Conservation (phyloP, 2,113 vertebrate genomes). For the Neodontobutis hainanensis region DNA sequence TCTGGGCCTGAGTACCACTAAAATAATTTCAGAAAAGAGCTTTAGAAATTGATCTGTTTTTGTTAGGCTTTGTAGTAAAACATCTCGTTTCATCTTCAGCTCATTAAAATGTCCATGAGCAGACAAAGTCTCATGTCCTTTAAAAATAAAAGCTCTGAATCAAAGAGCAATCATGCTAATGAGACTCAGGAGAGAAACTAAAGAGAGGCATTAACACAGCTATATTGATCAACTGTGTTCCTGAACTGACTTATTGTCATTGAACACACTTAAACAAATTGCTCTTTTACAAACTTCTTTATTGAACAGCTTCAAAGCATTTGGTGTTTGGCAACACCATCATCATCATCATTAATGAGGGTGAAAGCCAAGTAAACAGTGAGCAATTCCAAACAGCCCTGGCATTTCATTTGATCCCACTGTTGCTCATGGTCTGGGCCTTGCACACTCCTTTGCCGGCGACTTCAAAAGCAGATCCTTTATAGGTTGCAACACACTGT, state of each 20-base stretch:
- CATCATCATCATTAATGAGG: slow-evolving; percentile 22
- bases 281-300: slow-evolving; percentile 55
- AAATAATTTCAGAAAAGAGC: slow-evolving; percentile 20
- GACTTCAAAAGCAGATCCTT: slow-evolving; percentile 90
- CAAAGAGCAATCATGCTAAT: slow-evolving; percentile 52
- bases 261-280: slow-evolving; percentile 6
- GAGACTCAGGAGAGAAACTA: slow-evolving; percentile 17
- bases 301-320: slow-evolving; percentile 67
- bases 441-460: slow-evolving; percentile 90
- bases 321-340: slow-evolving; percentile 41
- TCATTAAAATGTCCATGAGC: slow-evolving; percentile 50
- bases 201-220: slow-evolving; percentile 18
- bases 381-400: slow-evolving; percentile 34
- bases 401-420: slow-evolving; percentile 88
- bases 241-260: neutral
- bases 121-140: slow-evolving; percentile 35
- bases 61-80: slow-evolving; percentile 33
- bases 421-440: slow-evolving; percentile 92
- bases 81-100: slow-evolving; percentile 41
- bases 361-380: slow-evolving; percentile 39
- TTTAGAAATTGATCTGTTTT: slow-evolving; percentile 47
- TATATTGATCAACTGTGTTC: slow-evolving; percentile 27
- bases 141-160: slow-evolving; percentile 25
- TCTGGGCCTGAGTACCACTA: slow-evolving; percentile 10
- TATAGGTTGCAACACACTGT: slow-evolving; percentile 91